These are phyloP conservation scores for Neofelis nebulosa DNA, from an alignment of 2,113 vertebrate genomes.

Conservation along the genomic window DNA sequence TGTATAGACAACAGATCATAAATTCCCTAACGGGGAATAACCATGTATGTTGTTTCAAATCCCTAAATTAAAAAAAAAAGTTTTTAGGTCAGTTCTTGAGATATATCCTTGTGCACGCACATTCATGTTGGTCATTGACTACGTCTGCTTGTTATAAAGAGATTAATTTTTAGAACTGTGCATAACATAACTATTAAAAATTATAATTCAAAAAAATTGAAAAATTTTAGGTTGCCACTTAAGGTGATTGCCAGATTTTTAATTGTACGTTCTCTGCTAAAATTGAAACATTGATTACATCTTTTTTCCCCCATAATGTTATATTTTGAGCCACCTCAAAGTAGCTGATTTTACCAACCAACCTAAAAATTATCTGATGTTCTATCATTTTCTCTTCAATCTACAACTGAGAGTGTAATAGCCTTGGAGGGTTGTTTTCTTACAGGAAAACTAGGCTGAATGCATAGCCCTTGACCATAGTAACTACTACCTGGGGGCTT, in stretches of 20 bases:
- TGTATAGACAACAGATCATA: not conserved
- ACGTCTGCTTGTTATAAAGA: not conserved
- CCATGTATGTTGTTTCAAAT: not conserved
- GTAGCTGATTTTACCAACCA: not conserved
- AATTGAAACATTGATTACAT: not conserved
- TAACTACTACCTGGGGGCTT: too few species aligned
- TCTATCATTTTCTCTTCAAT: not conserved
- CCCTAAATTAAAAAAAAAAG: not conserved
- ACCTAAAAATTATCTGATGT: not conserved
- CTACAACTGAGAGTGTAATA: not conserved
- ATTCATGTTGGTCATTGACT: not conserved
- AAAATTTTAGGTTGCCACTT: not conserved
- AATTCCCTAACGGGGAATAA: not conserved
- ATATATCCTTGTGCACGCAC: rapidly evolving
- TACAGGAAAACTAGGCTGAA: not conserved
- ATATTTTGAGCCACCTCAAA: not conserved
- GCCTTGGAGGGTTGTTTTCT: not conserved
- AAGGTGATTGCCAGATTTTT: not conserved
- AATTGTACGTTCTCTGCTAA: slow-evolving; percentile 16
- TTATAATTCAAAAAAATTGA: not conserved
- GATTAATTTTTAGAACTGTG: not conserved
- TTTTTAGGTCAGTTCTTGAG: not conserved
- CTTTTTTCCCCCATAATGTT: not conserved
- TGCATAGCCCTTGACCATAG: rapidly evolving
- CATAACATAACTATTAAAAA: not conserved